A percentile compares a stretch with the other conserved stretches of the same genome.
Evolutionary conservation across 64 coral and sea anemone genomes (phyloP).

Genomic region (Montipora efflorescens): DNA sequence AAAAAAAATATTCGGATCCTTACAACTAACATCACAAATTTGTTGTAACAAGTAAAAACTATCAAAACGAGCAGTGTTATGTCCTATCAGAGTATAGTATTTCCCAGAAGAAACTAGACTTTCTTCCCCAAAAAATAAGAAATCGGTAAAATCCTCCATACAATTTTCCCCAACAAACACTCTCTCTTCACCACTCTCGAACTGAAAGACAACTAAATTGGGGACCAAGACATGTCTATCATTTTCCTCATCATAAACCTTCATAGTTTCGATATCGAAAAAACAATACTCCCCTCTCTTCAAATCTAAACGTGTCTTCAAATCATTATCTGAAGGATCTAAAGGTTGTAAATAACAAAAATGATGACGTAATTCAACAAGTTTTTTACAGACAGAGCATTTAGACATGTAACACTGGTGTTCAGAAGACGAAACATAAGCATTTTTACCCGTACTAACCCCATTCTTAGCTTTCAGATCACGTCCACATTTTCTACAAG

Average conservation of each 20-base stretch:
- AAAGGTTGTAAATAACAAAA: not conserved
- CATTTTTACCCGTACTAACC: not conserved
- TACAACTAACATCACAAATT: not conserved
- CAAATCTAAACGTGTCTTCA: not conserved
- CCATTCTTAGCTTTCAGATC: too few species aligned
- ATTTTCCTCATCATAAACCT: not conserved
- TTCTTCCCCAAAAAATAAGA: not conserved
- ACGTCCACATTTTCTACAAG: too few species aligned
- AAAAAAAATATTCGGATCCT: not conserved
- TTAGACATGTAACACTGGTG: not conserved
- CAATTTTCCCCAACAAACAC: not conserved
- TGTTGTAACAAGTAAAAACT: not conserved
- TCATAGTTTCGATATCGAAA: not conserved
- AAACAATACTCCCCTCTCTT: not conserved
- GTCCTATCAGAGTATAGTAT: not conserved
- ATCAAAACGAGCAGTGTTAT: not conserved
- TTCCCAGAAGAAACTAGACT: not conserved
- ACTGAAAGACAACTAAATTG: not conserved
- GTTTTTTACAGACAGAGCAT: not conserved
- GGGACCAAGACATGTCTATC: not conserved
- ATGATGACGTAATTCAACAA: not conserved
- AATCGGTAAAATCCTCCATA: not conserved
- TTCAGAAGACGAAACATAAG: fast-evolving
- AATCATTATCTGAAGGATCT: not conserved
- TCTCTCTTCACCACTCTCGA: not conserved